phyloP scores from a whole-genome alignment of 2,797 vertebrate genomes.

The Limosa lapponica region DNA sequence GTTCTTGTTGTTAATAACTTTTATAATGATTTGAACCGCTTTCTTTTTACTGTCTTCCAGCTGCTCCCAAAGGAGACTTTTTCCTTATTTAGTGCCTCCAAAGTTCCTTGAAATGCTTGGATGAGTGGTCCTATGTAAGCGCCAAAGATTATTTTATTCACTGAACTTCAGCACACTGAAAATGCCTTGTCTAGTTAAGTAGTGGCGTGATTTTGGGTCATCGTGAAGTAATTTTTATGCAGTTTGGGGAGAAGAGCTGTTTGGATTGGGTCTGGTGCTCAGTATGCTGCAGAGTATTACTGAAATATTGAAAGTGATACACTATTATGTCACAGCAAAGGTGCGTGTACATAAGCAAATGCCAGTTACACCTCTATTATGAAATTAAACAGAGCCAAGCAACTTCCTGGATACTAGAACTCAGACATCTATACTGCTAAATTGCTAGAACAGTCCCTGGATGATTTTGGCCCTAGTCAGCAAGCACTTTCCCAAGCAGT shows the following conservation, averaged over 20 bases:
- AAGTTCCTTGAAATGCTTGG: slow-evolving; percentile 42
- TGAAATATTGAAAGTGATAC: slow-evolving; percentile 11
- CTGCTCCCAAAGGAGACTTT: slow-evolving; percentile 55
- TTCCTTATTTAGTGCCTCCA: slow-evolving; percentile 39
- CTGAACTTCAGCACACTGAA: slow-evolving; percentile 12
- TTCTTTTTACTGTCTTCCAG: slow-evolving; percentile 57
- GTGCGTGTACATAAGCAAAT: neutral
- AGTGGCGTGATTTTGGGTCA: slow-evolving; percentile 17
- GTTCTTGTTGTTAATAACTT: slow-evolving; percentile 66
- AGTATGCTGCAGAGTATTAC: neutral
- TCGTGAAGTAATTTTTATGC: neutral
- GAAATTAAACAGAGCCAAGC: neutral
- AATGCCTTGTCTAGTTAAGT: slow-evolving; percentile 3
- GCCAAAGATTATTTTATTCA: slow-evolving; percentile 50
- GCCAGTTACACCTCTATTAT: neutral
- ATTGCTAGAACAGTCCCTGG: neutral
- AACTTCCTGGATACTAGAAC: slow-evolving; percentile 20
- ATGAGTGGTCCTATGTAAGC: neutral
- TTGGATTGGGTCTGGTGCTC: neutral
- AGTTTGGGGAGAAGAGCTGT: neutral
- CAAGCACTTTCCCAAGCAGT: neutral
- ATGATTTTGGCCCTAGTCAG: neutral
- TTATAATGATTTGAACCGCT: slow-evolving; percentile 34
- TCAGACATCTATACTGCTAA: neutral
- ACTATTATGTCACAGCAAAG: slow-evolving; percentile 28